Percentiles rank a stretch among this genome's conserved stretches.
Evolutionary conservation across 2,113 vertebrate species (phyloP).

Genomic region (Stomatorhinus ivindoensis): DNA sequence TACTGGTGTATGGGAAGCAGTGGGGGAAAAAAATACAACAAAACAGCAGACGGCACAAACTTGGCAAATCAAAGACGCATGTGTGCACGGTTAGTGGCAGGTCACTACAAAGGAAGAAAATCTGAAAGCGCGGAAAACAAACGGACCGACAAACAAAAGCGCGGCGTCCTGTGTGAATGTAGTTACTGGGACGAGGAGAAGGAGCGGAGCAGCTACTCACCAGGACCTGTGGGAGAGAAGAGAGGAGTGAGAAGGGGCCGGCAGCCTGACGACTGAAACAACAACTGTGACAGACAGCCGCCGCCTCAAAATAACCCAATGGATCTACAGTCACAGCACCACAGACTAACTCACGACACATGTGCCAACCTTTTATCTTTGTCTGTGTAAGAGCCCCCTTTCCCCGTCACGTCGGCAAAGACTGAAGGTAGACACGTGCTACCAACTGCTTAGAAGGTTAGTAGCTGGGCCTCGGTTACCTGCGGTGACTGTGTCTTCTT

Average conservation of each 20-base stretch:
- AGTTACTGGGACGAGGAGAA: background rate
- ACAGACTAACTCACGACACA: background rate
- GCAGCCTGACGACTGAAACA: conserved; percentile 28
- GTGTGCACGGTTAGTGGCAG: background rate
- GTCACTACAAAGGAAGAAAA: background rate
- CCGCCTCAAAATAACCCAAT: conserved; percentile 57
- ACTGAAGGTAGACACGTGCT: background rate
- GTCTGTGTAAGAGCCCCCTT: background rate
- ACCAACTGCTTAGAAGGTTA: background rate
- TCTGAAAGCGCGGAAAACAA: background rate
- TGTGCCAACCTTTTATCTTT: background rate
- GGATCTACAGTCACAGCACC: conserved; percentile 26
- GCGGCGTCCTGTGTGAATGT: background rate
- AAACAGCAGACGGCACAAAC: background rate
- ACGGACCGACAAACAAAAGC: background rate
- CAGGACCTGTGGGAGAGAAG: conserved; percentile 23
- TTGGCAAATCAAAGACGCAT: background rate
- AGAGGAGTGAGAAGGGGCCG: conserved; percentile 34
- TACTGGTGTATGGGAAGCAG: background rate
- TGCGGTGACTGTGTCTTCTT: background rate
- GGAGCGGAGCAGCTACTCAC: conserved; percentile 32
- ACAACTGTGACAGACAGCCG: conserved; percentile 39
- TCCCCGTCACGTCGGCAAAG: background rate
- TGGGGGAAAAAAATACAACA: background rate
- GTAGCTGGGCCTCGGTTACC: background rate